Evolutionary conservation across 2,888 invertebrate genomes (phyloP).

Genomic region (Apantesis nais): DNA sequence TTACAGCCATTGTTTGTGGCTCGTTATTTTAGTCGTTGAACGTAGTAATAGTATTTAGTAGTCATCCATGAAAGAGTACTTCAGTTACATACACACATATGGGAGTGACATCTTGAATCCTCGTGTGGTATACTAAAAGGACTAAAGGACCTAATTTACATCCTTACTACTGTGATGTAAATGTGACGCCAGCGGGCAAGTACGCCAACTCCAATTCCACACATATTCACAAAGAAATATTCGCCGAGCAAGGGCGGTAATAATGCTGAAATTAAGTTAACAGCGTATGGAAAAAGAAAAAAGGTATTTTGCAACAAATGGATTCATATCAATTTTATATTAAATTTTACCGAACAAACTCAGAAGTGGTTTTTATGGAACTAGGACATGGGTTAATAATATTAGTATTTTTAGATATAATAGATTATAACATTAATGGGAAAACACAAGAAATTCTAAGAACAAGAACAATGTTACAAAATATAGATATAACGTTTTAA

Average conservation of each 20-base stretch:
- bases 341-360: neutral
- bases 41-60: neutral
- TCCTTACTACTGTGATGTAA: neutral
- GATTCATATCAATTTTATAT: neutral
- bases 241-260: neutral
- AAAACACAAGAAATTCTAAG: neutral
- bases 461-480: neutral
- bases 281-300: no score
- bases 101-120: no score
- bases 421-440: no score
- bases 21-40: neutral
- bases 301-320: neutral
- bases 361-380: neutral
- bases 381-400: no score
- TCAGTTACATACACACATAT: no score
- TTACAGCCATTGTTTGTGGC: neutral
- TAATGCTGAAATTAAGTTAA: neutral
- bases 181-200: neutral
- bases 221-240: neutral
- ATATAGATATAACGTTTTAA: neutral
- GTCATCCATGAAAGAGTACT: neutral
- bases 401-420: no score
- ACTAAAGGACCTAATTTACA: neutral
- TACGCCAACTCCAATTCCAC: neutral
- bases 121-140: neutral